Evolutionary conservation across 1,140 invertebrate species (phyloP), one percentile per base, ranked within the genome.

Genomic region (Trialeurodes vaporariorum): DNA sequence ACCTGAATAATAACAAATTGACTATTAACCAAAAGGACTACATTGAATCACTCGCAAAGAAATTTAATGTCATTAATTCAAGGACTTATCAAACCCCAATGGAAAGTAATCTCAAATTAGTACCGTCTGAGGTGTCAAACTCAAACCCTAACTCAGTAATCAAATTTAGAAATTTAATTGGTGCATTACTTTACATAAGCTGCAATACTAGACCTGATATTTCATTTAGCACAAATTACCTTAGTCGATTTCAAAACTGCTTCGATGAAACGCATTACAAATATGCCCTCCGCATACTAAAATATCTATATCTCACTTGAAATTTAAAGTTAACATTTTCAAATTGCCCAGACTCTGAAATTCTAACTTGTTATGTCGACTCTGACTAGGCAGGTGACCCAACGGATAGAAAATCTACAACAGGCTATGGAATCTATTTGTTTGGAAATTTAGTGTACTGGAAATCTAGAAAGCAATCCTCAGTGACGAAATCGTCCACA

Each of bases 341-440:
- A n/a, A n/a, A n/a, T n/a, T n/a, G n/a, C 5, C 23, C 61, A 63
- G 63, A 26, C 13, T 63, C 1, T 34, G 9, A 9, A 2, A 25
- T 2, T 40, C 2, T 34, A 26, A 5, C 17, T 34, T 13, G 12
- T 17, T 80, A 71, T 73, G 74, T 75, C 13, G 79, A 80, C 71
- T 71, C 78, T 9, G 76, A 81, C 71, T 80, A 78, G 76, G 78
- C 70, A 13, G 62, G 58, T 68, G 63, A 63, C 40, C 58, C 27
- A n/a, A 63, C 2, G 22, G 26, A 61, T 62, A 26, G 67, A 49
- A 64, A 70, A 40, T 75, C 73, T 24, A 72, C 69, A 23, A 69
- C 70, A 40, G 74, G 74, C 2, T 73, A 71, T 66, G 61, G 69
- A 0, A 63, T 72, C 27, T 58, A 71, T 27, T 23, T 74, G 13